These are phyloP conservation scores for Dusona sp. DNA, from an alignment of 2,888 invertebrate species.

Conservation along the genomic window DNA sequence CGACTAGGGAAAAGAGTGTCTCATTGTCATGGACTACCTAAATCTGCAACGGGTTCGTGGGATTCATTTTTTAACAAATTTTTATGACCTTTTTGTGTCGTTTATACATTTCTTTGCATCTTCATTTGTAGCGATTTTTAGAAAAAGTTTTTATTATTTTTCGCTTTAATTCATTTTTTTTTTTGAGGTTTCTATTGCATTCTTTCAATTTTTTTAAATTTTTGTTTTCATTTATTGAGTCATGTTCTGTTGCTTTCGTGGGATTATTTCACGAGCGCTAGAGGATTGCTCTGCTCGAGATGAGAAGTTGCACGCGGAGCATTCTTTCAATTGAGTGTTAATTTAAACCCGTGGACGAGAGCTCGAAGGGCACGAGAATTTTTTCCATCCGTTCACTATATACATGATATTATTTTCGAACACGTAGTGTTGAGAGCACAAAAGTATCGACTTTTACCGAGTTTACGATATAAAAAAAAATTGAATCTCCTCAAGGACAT, in stretches of 20 bases:
- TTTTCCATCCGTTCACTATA: constrained; percentile 41
- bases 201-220: neutral
- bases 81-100: neutral
- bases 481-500: neutral
- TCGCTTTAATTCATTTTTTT: neutral
- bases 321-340: constrained; percentile 62
- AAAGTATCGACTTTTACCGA: neutral
- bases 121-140: neutral
- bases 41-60: neutral
- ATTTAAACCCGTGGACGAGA: constrained; percentile 56
- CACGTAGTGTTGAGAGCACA: neutral
- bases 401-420: neutral
- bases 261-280: constrained; percentile 32
- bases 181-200: neutral
- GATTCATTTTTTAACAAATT: neutral
- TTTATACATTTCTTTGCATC: neutral
- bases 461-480: neutral
- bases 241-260: neutral
- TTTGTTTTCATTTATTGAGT: neutral
- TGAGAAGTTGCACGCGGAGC: constrained; percentile 45
- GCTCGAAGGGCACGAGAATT: constrained; percentile 38
- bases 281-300: constrained; percentile 26
- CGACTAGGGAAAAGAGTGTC: constrained; percentile 26
- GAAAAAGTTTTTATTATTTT: neutral
- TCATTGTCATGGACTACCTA: neutral